These are phyloP conservation scores for Nothoprocta pentlandii DNA, from an alignment of 2,113 vertebrate species.

Conservation along the genomic window DNA sequence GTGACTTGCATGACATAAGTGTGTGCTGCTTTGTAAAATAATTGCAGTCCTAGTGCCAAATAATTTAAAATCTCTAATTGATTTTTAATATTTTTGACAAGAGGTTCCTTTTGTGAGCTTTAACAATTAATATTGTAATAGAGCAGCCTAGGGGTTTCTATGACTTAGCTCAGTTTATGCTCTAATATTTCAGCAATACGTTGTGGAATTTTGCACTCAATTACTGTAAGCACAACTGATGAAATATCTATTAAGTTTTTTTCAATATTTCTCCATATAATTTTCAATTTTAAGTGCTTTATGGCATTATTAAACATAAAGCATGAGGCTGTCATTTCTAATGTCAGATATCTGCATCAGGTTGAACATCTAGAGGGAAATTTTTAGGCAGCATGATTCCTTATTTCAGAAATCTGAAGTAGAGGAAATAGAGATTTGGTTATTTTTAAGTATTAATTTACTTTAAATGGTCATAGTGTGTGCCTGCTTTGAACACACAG, in stretches of 20 bases:
- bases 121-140: conserved; percentile 57
- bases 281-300: conserved; percentile 11
- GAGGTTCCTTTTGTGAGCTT: conserved; percentile 31
- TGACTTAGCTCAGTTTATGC: conserved; percentile 16
- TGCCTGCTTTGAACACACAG: background rate
- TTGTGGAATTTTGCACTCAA: background rate
- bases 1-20: background rate
- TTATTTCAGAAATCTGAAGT: background rate
- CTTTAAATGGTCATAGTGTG: background rate
- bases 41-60: conserved; percentile 26
- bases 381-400: background rate
- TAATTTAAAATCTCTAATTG: conserved; percentile 38
- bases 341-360: background rate
- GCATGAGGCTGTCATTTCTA: background rate
- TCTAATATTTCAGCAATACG: background rate
- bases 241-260: background rate
- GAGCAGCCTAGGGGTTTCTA: background rate
- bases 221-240: background rate
- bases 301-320: background rate
- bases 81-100: conserved; percentile 62
- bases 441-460: background rate
- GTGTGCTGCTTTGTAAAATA: conserved; percentile 5
- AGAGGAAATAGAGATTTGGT: background rate
- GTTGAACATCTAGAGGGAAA: background rate
- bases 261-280: background rate